Base-by-base conservation (phyloP, 2,797 vertebrate species). In the Pangasius krempfi region DNA sequence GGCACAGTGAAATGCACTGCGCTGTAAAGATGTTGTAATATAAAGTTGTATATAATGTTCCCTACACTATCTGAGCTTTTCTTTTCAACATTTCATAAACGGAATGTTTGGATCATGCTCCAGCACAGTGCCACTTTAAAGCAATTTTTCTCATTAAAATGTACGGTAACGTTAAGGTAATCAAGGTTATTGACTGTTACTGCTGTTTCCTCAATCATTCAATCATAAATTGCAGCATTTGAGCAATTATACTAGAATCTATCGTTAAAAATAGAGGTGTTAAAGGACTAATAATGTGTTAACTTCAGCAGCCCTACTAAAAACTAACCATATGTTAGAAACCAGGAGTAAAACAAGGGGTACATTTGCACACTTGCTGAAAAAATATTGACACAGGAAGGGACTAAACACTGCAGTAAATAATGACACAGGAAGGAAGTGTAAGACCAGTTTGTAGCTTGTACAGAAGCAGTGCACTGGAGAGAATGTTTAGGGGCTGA, bases 321-420 rank as follows among this genome's bases (percentile, higher is more conserved):
- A 73, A 87, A 64, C 20, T 30, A 66, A 44, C 25, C 2, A 25
- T 62, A 54, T 52, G 6, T 40, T 66, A 68, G 25, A 54, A 33
- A 66, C 2, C n/a, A 60, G 10, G 22, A 54, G 60, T 18, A 40
- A 72, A 73, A 60, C 22, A 47, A 52, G 0, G 8, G 6, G 16
- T 50, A 16, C 47, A 13, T 44, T 78, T 50, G 52, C 44, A 78
- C 30, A 78, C n/a, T 40, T 20, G 40, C 70, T 84, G 70, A 66
- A 66, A 66, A 20, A 84, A 66, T 83, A 68, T 8, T 84, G 82
- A 70, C 64, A 84, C 9, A 25, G 64, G 58, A 44, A 82, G 80
- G 25, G 22, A 81, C 12, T 47, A 75, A 52, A 37, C 25, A 73
- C 40, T 56, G 33, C 25, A 64, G 62, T 64, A 60, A 84, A 81